Evolutionary conservation across 2,888 invertebrate genomes (phyloP).

Genomic region (Drosophila lutescens): DNA sequence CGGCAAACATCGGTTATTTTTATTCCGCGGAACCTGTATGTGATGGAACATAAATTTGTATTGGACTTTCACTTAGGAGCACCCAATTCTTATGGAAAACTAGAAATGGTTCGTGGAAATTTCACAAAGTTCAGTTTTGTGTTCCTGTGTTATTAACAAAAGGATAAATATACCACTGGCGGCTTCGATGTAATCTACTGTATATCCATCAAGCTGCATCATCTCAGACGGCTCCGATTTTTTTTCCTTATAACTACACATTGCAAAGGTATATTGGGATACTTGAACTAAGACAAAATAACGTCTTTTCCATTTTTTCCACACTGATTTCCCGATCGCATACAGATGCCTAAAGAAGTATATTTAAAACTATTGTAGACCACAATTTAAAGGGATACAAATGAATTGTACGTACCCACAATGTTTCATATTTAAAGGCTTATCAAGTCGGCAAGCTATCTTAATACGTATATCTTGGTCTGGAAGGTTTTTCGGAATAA

Average conservation of each 20-base stretch:
- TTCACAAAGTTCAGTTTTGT: no score
- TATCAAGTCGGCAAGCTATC: slow-evolving; percentile 99
- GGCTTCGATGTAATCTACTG: slow-evolving; percentile 99
- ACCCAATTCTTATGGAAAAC: no score
- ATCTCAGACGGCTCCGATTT: slow-evolving; percentile 99
- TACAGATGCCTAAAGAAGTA: slow-evolving; percentile 88
- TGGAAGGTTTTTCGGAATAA: slow-evolving; percentile 95
- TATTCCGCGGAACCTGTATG: no score
- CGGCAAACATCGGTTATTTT: no score
- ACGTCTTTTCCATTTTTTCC: slow-evolving; percentile 99
- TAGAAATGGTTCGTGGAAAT: no score
- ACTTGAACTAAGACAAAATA: slow-evolving; percentile 99
- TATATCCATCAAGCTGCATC: slow-evolving; percentile 99
- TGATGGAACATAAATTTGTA: no score
- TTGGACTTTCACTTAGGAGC: no score
- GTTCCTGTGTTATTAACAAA: no score
- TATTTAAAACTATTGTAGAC: neutral
- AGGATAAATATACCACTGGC: slow-evolving; percentile 89
- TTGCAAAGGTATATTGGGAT: slow-evolving; percentile 99
- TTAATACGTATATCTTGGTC: slow-evolving; percentile 98
- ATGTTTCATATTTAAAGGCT: slow-evolving; percentile 99
- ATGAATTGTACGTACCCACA: slow-evolving; percentile 89
- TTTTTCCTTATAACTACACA: slow-evolving; percentile 99
- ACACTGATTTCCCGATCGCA: slow-evolving; percentile 97
- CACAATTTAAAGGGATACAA: neutral